Conservation (phyloP, 2,113 vertebrate species). For the Anoplopoma fimbria region DNA sequence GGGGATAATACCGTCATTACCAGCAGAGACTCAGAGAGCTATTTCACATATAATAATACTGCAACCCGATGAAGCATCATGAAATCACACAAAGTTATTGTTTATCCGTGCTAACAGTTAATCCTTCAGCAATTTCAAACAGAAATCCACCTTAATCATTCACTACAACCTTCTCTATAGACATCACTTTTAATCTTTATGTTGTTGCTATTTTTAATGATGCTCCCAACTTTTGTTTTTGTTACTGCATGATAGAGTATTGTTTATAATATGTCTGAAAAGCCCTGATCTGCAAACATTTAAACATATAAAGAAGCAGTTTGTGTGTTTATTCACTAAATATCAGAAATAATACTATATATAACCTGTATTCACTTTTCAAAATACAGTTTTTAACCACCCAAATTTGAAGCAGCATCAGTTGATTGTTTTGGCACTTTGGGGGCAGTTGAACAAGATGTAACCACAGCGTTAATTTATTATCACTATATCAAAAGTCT, state of each 20-base stretch:
- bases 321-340: background rate
- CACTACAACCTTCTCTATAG: background rate
- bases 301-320: background rate
- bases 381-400: background rate
- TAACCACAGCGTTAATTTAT: too few species aligned
- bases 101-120: background rate
- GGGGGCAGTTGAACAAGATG: too few species aligned
- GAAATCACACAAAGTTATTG: background rate
- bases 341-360: background rate
- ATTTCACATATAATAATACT: conserved; percentile 8
- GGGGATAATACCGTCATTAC: conserved; percentile 41
- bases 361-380: background rate
- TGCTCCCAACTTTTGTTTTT: too few species aligned
- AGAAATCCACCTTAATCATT: background rate
- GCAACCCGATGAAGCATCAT: background rate
- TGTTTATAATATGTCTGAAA: background rate
- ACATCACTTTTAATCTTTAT: background rate
- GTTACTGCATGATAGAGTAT: background rate
- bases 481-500: too few species aligned
- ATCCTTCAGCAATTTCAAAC: background rate
- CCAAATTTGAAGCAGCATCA: background rate
- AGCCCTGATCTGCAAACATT: background rate
- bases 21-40: conserved; percentile 20
- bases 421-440: too few species aligned
- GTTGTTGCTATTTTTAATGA: background rate